These are phyloP conservation scores for Crocuta crocuta DNA, from an alignment of 2,113 vertebrate genomes.

Conservation along the genomic window DNA sequence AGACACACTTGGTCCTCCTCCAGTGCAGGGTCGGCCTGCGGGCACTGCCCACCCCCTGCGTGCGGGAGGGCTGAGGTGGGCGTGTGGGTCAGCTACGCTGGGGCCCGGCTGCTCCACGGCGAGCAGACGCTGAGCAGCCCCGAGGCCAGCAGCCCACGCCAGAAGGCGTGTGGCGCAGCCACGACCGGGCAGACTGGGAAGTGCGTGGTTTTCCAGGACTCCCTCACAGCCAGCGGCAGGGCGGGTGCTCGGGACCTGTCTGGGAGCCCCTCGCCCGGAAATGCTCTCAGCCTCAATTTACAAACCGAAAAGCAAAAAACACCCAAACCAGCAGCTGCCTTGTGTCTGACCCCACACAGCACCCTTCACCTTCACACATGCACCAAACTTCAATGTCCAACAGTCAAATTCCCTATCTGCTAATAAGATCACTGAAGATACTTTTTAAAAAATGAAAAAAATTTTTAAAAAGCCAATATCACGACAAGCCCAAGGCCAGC, in stretches of 20 bases:
- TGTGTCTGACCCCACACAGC: background rate
- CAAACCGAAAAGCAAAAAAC: background rate
- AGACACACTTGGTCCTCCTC: background rate
- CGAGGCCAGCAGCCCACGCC: rapidly evolving
- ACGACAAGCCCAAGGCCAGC: rapidly evolving
- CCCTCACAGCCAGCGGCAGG: rapidly evolving
- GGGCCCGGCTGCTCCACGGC: too few relatives aligned
- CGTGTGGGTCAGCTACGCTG: rapidly evolving
- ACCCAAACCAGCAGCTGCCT: rapidly evolving
- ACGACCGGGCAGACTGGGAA: rapidly evolving
- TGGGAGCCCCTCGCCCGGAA: background rate
- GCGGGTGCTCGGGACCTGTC: rapidly evolving
- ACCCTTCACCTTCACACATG: background rate
- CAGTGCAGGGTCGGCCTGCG: background rate
- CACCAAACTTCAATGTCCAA: background rate
- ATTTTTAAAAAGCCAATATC: background rate
- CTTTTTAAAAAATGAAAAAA: background rate
- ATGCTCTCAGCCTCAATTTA: background rate
- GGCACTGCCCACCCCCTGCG: too few relatives aligned
- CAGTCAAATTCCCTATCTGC: background rate
- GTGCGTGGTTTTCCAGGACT: rapidly evolving
- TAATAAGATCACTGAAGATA: background rate
- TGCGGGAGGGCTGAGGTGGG: too few relatives aligned
- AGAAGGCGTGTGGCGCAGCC: rapidly evolving
- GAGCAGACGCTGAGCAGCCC: too few relatives aligned